Evolutionary conservation across 2,797 vertebrate species (phyloP).

Genomic region (Spinus olivaceus): DNA sequence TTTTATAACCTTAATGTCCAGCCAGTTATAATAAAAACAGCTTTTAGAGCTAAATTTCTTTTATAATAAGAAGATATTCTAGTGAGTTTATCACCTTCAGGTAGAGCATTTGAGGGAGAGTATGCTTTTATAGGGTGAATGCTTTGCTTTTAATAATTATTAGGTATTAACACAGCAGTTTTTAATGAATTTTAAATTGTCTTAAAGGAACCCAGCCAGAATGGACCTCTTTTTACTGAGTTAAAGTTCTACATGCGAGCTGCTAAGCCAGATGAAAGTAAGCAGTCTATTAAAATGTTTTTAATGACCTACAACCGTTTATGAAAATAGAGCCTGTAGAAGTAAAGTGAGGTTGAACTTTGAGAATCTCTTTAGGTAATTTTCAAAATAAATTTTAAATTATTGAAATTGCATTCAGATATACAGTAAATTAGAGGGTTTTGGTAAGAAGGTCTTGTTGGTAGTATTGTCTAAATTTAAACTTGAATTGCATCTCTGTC

Average conservation of each 20-base stretch:
- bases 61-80: not conserved
- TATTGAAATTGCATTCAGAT: not conserved
- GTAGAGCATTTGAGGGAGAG: not conserved
- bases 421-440: not conserved
- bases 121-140: not conserved
- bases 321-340: not conserved
- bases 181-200: constrained; percentile 56
- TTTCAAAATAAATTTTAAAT: not conserved
- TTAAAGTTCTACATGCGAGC: constrained; percentile 96
- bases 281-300: constrained; percentile 58
- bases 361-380: not conserved
- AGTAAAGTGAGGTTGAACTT: not conserved
- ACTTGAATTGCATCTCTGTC: not conserved
- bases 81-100: not conserved
- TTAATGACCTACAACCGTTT: not conserved
- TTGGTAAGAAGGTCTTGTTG: not conserved
- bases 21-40: not conserved
- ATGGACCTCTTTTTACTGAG: constrained; percentile 95
- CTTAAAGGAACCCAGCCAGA: constrained; percentile 92
- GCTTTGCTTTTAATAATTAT: not conserved
- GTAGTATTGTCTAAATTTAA: not conserved
- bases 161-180: not conserved
- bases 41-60: not conserved
- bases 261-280: constrained; percentile 94
- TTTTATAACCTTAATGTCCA: not conserved